Evolutionary conservation across 2,113 vertebrate species (phyloP).

Genomic region (Cyanoliseus patagonus): DNA sequence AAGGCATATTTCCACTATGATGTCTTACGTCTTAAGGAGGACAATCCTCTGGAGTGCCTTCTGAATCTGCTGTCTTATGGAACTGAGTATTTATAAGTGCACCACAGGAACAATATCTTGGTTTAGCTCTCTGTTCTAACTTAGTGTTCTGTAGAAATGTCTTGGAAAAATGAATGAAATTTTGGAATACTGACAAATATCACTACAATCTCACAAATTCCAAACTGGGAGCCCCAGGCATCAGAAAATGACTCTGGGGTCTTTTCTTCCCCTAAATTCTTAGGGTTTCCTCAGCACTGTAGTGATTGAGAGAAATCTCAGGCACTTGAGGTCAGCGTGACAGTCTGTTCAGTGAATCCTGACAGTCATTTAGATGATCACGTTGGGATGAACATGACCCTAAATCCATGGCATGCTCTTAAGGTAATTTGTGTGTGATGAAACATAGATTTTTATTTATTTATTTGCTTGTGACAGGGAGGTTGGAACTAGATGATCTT

Average conservation of each 20-base stretch:
- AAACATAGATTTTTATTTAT: neutral
- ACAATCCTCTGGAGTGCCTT: neutral
- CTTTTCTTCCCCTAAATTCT: neutral
- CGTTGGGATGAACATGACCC: neutral
- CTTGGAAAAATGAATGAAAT: neutral
- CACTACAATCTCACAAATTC: neutral
- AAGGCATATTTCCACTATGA: neutral
- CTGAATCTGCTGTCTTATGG: neutral
- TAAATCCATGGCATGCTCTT: neutral
- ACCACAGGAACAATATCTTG: neutral
- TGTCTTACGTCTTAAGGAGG: neutral
- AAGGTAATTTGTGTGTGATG: neutral
- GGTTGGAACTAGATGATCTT: neutral
- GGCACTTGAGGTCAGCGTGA: rapidly evolving
- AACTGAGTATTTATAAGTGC: neutral
- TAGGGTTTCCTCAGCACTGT: neutral
- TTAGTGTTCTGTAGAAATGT: neutral
- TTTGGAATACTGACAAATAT: neutral
- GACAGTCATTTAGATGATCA: neutral
- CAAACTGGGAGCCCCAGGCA: neutral
- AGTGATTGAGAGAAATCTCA: neutral
- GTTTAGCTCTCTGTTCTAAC: neutral
- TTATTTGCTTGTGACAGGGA: neutral
- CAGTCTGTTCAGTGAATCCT: neutral
- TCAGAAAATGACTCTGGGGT: neutral